Base-by-base conservation (phyloP, 2,888 invertebrate genomes). In the Neoscelio sp. region DNA sequence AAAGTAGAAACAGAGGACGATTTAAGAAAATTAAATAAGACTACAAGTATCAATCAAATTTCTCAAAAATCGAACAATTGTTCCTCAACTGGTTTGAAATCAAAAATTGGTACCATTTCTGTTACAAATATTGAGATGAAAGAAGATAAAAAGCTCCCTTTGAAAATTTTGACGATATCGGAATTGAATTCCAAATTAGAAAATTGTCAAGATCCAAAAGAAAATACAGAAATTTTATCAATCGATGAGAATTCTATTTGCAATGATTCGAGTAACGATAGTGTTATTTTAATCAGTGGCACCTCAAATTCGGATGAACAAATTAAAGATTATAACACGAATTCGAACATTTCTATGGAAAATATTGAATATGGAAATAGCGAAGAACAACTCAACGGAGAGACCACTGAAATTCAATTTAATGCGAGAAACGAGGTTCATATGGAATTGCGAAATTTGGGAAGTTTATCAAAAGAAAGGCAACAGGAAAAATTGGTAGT, bases 141-240 rank as follows among this genome's bases (percentile, higher is more conserved):
- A 65, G 15, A 52, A 17, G 42, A 46, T 8, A 38, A 42, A 44
- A 28, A 46, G 6, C 10, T 13, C 1, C 3, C 12, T 2, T 12
- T 78, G n/a, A 88, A 83, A 74, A 74, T 88, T 42, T 82, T 89
- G 10, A 85, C 86, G 0, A 87, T 78, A 40, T 85, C 87, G 8
- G 87, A 89, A 60, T 71, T 89, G 4, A 89, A 88, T 68, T 82
- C 68, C 6, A 87, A 87, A 73, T 82, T 79, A 33, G 75, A 86
- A 4, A 83, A 86, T 58, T 65, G 84, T 44, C 80, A 83, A 56
- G 75, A 56, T n/a, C 17, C 15, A 26, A 23, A 7, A 12, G 46
- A 46, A 46, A 23, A 46, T 46, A 17, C 1, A 15, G 52, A 30
- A 20, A 12, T 6, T 52, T 18, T 18, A 7, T 38, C 5, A 15